Base-by-base conservation (phyloP, 2,113 vertebrate species). In the Daphoenositta chrysoptera region DNA sequence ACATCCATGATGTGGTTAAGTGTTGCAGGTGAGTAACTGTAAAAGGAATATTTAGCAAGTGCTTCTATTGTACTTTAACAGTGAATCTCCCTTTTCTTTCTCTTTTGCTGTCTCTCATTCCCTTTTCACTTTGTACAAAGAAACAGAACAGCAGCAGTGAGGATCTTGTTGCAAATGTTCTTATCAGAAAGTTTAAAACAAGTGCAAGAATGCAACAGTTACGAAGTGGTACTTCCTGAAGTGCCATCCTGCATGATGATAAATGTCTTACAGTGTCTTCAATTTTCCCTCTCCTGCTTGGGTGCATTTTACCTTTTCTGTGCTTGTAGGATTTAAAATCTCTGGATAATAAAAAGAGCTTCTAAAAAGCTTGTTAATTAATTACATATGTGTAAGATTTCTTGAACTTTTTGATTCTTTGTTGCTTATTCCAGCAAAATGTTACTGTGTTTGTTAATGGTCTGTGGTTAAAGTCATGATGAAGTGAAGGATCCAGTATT, bases 201-300 rank as follows among this genome's bases (percentile, higher is more conserved):
- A 83, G 30, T 40, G 27, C n/a, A 79, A 40, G n/a, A 85, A 53
- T 2, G 1, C 1, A 2, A 42, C 4, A 8, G 27, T 5, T 1
- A 2, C 13, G 9, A 91, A 84, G 24, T 28, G 57, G 33, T 70
- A 35, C 24, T 64, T 33, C 57, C 82, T 79, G 23, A 35, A 68
- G 45, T 76, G 20, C 44, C 13, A 16, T 31, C 19, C 53, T 84
- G 31, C 5, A 7, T 17, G 40, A 58, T 30, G 10, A 48, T 44
- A 84, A 81, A 81, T 6, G 31, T 82, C 42, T 68, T 88, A 24
- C 0, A 40, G 12, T 10, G 30, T 57, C 18, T 83, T 65, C 27
- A 26, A 6, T 73, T 81, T 68, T 73, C 11, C 20, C 6, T 81
- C 10, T 86, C 12, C 28, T 3, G 2, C 30, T 71, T 65, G 39